Conservation (phyloP, 1,140 invertebrate species). For the Berghia stephanieae region DNA sequence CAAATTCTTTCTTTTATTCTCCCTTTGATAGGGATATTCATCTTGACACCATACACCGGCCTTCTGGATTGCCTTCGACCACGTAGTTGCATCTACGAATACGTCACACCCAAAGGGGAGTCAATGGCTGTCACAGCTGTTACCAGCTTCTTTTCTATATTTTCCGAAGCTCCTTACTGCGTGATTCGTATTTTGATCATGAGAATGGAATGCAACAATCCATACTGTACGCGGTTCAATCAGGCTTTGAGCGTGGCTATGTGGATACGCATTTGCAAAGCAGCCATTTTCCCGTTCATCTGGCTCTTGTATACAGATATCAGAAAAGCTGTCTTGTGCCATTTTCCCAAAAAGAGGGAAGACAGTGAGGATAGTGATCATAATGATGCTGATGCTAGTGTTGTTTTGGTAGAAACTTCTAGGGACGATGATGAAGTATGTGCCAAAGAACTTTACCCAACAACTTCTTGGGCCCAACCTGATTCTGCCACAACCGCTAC, state of each 20-base stretch:
- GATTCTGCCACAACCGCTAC: no score
- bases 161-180: slow-evolving; percentile 40
- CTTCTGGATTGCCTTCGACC: slow-evolving; percentile 34
- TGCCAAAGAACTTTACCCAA: no score
- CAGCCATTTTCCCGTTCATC: slow-evolving; percentile 37
- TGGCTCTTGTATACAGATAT: slow-evolving; percentile 41
- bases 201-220: slow-evolving; percentile 36
- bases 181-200: slow-evolving; percentile 39
- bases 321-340: slow-evolving; percentile 36
- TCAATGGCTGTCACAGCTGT: slow-evolving; percentile 30
- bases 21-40: slow-evolving; percentile 30
- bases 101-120: slow-evolving; percentile 34
- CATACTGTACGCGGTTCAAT: slow-evolving; percentile 34
- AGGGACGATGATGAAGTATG: no score
- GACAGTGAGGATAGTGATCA: slow-evolving; percentile 20
- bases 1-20: slow-evolving; percentile 35
- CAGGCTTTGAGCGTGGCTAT: slow-evolving; percentile 32
- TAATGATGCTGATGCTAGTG: slow-evolving; percentile 9
- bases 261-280: slow-evolving; percentile 40
- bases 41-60: slow-evolving; percentile 32
- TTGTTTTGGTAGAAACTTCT: no score
- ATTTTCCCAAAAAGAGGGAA: slow-evolving; percentile 6
- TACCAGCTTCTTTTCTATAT: slow-evolving; percentile 35
- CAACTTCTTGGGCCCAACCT: no score
- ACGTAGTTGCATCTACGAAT: slow-evolving; percentile 30